Evolutionary conservation across 2,797 vertebrate species (phyloP), one percentile per base, ranked within the genome.

Genomic region (Anguilla obscura): DNA sequence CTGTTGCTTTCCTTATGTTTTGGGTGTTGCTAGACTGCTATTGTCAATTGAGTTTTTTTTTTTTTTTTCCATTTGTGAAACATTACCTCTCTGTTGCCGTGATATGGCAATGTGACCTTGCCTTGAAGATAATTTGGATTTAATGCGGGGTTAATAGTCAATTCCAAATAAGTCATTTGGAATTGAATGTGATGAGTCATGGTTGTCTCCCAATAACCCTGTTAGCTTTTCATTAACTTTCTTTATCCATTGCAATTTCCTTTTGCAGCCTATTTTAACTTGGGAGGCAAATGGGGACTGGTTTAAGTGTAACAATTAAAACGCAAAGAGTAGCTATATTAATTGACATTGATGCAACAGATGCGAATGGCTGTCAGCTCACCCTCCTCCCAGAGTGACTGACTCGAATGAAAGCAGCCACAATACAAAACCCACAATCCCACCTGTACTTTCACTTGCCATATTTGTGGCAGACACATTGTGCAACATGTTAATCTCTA

Each of bases 31-130:
- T 89, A 18, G 74, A 18, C 74, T 90, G 90, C 92, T 91, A 91
- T 93, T 93, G 92, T 91, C 90, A 82, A 82, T 82, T 18, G 3
- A 18, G 30, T 76, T 76, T 45, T 50, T 82, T 48, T 50, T 52
- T 87, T n/a, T 86, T 88, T 86, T 90, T 91, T 91, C 93, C 93
- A 90, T 92, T 91, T 93, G 90, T 89, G 92, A 88, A 88, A 88
- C 2, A 71, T 91, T 94, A 92, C 93, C 93, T 93, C 88, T 90
- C 89, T 89, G 89, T 92, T 90, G 92, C 92, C 90, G 90, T 89
- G 92, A 91, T 93, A 93, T 94, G 94, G 92, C 94, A 94, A 95
- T 95, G 90, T 66, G 0, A 92, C 92, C 91, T 92, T 90, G 63
- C 85, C 90, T 89, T 91, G 90, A 93, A 93, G 90, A 93, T 87